Evolutionary conservation across 1,140 invertebrate genomes (phyloP).

Genomic region (Sesamia nonagrioides): DNA sequence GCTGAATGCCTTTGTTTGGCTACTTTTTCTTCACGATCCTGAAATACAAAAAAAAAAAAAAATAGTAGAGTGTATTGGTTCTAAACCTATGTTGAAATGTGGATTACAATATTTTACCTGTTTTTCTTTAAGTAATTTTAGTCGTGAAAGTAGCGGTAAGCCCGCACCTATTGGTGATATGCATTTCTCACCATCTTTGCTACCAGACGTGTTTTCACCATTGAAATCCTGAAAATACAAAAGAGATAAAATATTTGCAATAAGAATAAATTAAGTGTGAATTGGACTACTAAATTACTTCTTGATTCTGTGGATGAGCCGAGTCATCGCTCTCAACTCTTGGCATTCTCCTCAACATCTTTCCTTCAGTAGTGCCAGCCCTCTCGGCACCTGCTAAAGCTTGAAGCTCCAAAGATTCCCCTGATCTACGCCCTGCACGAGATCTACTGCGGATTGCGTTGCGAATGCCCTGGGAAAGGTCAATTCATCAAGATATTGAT

Average conservation of each 20-base stretch:
- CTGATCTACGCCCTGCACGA: slow-evolving; percentile 86
- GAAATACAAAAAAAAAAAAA: slow-evolving; percentile 38
- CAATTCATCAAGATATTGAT: not conserved
- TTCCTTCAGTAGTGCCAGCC: slow-evolving; percentile 82
- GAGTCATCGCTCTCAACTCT: slow-evolving; percentile 90
- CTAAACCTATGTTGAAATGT: not conserved
- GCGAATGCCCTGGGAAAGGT: slow-evolving; percentile 82
- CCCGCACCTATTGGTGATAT: slow-evolving; percentile 93
- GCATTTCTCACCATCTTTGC: slow-evolving; percentile 87
- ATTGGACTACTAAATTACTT: slow-evolving; percentile 49
- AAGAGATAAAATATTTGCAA: not conserved
- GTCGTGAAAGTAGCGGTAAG: slow-evolving; percentile 92
- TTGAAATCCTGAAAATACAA: slow-evolving; percentile 80
- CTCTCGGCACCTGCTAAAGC: slow-evolving; percentile 86
- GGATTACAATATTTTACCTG: slow-evolving; percentile 88
- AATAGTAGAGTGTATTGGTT: slow-evolving; percentile 1
- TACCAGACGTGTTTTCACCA: slow-evolving; percentile 86
- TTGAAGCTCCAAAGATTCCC: slow-evolving; percentile 91
- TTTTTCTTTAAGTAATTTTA: slow-evolving; percentile 94
- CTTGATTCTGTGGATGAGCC: slow-evolving; percentile 76
- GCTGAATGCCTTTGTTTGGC: slow-evolving; percentile 77
- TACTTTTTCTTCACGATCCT: slow-evolving; percentile 89
- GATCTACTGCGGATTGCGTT: slow-evolving; percentile 87
- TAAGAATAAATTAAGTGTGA: too few species aligned
- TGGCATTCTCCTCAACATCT: slow-evolving; percentile 90